Evolutionary conservation across 2,113 vertebrate species (phyloP).

Genomic region (Microcebus murinus): DNA sequence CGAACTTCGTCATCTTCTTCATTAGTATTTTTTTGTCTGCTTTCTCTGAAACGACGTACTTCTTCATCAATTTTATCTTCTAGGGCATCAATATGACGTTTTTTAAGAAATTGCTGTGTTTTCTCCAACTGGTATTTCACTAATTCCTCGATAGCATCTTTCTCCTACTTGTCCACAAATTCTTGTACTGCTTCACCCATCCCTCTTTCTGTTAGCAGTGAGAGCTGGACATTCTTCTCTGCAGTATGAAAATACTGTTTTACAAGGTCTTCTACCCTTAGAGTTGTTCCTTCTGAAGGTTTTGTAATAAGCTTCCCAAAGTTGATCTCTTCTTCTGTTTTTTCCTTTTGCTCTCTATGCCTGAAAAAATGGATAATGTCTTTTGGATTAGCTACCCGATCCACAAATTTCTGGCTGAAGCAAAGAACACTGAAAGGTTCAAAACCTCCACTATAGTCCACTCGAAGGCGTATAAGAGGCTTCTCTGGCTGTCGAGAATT

Average conservation of each 20-base stretch:
- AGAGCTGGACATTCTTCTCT: constrained; percentile 96
- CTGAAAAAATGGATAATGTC: constrained; percentile 96
- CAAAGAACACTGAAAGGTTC: constrained; percentile 93
- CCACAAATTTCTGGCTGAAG: constrained; percentile 97
- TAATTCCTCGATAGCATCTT: constrained; percentile 96
- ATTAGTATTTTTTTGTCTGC: no score
- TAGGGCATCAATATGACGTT: constrained; percentile 89
- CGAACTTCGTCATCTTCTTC: no score
- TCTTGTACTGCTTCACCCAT: constrained; percentile 99
- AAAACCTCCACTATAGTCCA: constrained; percentile 97
- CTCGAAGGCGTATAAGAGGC: constrained; percentile 94
- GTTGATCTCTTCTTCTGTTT: constrained; percentile 88
- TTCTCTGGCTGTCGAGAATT: constrained; percentile 93
- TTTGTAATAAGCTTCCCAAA: constrained; percentile 88
- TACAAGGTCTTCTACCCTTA: constrained; percentile 96
- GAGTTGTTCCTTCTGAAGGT: constrained; percentile 87
- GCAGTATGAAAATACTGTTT: constrained; percentile 97
- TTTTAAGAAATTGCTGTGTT: constrained; percentile 94
- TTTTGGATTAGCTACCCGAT: constrained; percentile 96
- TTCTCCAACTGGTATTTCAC: constrained; percentile 97
- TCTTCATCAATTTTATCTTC: constrained; percentile 96
- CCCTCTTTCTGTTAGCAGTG: constrained; percentile 95
- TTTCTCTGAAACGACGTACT: constrained; percentile 76
- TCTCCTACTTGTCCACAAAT: constrained; percentile 98
- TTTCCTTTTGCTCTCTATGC: constrained; percentile 91